Evolutionary conservation across 2,888 invertebrate species (phyloP).

Genomic region (Eledona agricola): DNA sequence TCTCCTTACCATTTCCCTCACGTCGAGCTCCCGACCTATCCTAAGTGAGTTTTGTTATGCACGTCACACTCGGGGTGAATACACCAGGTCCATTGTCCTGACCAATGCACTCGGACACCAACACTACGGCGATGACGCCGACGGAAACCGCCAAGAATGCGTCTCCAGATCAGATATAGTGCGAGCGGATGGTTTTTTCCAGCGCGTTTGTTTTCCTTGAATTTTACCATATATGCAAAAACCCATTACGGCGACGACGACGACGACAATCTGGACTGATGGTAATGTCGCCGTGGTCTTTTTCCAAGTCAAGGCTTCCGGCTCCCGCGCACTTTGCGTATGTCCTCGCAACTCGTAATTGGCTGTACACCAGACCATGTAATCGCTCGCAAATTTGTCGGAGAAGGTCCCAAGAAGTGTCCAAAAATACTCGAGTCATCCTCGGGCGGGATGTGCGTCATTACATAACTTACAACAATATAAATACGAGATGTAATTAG

Average conservation of each 20-base stretch:
- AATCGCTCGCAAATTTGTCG: no score
- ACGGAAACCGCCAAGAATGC: constrained; percentile 2
- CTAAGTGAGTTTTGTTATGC: constrained; percentile 55
- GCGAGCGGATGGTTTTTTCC: constrained; percentile 1
- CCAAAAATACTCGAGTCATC: constrained; percentile 14
- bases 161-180: constrained; percentile 3
- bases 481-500: constrained; percentile 26
- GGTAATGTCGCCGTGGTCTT: no score
- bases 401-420: constrained; percentile 4
- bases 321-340: no score
- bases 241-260: constrained; percentile 18
- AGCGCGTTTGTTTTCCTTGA: constrained; percentile 18
- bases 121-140: constrained; percentile 6
- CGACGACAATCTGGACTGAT: constrained; percentile 5
- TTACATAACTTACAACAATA: constrained; percentile 23
- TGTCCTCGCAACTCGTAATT: no score
- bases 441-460: constrained; percentile 17
- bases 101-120: constrained; percentile 29
- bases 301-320: no score
- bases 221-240: constrained; percentile 25
- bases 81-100: constrained; percentile 54
- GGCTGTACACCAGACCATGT: no score
- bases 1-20: constrained; percentile 49
- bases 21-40: constrained; percentile 56
- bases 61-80: constrained; percentile 55